Conservation (phyloP, 2,888 invertebrate genomes). For the Smittia aterrima region DNA sequence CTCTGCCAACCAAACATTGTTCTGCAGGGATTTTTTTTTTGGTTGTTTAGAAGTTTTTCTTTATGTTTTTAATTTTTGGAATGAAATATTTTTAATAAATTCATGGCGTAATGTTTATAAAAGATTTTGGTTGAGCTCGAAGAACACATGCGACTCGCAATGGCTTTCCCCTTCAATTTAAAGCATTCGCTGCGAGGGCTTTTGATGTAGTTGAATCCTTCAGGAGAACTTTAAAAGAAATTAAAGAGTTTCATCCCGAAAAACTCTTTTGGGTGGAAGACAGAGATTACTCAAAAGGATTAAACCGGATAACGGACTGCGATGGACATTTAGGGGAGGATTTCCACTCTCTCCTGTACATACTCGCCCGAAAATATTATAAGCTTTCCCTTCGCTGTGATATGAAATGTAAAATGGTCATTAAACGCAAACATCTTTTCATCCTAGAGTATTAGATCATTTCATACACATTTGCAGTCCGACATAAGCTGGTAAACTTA, state of each 20-base stretch:
- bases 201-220: background rate
- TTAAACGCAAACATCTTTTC: conserved; percentile 21
- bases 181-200: background rate
- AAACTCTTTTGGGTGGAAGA: background rate
- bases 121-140: conserved; percentile 20
- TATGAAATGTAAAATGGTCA: background rate
- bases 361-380: background rate
- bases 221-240: background rate
- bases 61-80: conserved; percentile 26
- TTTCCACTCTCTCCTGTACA: background rate
- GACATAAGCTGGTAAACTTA: conserved; percentile 12
- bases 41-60: conserved; percentile 26
- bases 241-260: background rate
- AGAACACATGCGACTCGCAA: conserved; percentile 26
- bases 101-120: conserved; percentile 21
- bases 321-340: conserved; percentile 15
- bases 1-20: background rate
- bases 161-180: background rate
- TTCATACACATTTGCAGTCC: background rate
- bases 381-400: background rate
- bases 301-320: conserved; percentile 19
- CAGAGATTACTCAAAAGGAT: conserved; percentile 23
- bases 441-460: conserved; percentile 19
- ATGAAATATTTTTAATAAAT: conserved; percentile 38
- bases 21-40: background rate